These are phyloP conservation scores for Acinonyx jubatus DNA, from an alignment of 2,113 vertebrate genomes.

Conservation along the genomic window DNA sequence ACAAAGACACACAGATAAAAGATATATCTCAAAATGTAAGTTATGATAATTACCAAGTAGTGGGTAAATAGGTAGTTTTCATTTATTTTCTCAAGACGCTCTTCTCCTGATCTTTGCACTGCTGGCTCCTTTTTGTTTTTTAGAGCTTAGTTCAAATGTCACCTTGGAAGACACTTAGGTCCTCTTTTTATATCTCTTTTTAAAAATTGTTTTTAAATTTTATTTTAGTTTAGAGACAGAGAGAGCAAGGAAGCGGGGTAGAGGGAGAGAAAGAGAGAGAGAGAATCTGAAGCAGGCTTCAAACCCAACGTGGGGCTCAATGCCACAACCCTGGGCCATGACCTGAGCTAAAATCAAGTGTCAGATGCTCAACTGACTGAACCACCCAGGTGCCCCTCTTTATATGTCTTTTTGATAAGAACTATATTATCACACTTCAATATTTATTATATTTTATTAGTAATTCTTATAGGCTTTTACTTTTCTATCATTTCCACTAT, in stretches of 20 bases:
- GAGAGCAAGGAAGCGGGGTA: too few species aligned
- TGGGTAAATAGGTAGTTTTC: slow-evolving; percentile 26
- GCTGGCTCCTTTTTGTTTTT: neutral
- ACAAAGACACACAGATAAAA: neutral
- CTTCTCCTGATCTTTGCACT: neutral
- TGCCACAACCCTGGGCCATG: too few species aligned
- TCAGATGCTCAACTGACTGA: neutral
- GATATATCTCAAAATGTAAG: slow-evolving; percentile 34
- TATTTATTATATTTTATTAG: neutral
- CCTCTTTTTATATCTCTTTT: neutral
- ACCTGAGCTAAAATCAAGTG: too few species aligned
- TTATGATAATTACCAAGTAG: neutral
- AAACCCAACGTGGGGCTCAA: too few species aligned
- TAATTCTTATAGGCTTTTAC: neutral
- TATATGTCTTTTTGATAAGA: neutral
- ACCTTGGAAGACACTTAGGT: neutral
- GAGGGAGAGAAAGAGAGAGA: too few species aligned
- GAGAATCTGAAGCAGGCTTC: too few species aligned
- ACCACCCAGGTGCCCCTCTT: neutral
- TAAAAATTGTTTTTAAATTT: too few species aligned
- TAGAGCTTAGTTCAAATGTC: slow-evolving; percentile 41
- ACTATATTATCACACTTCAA: neutral
- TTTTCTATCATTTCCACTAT: neutral
- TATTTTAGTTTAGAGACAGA: too few species aligned
- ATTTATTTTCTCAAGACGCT: slow-evolving; percentile 34